Percentiles rank a stretch among this genome's conserved stretches.
Evolutionary conservation across 2,797 vertebrate genomes (phyloP).

Genomic region (Caiman crocodilus): DNA sequence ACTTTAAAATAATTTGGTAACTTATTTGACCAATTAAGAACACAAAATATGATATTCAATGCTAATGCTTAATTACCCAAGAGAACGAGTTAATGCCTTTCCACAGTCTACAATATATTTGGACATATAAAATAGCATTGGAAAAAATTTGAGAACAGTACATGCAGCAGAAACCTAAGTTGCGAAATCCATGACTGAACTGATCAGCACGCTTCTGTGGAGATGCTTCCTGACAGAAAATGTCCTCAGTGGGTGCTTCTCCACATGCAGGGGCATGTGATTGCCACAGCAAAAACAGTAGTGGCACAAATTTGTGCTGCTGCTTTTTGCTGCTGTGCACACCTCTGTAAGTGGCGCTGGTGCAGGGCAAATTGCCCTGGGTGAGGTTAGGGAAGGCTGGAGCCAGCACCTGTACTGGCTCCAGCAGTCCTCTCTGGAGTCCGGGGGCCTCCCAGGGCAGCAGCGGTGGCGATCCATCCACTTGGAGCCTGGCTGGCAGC

Average conservation of each 20-base stretch:
- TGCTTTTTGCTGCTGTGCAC: too few species aligned
- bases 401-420: too few species aligned
- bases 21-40: constrained; percentile 10
- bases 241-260: not conserved
- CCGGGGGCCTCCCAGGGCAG: too few species aligned
- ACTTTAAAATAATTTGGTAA: not conserved
- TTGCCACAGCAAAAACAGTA: too few species aligned
- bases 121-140: not conserved
- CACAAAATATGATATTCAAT: constrained; percentile 2
- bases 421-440: too few species aligned
- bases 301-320: too few species aligned
- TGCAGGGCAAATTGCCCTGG: too few species aligned
- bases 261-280: too few species aligned
- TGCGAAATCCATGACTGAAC: constrained; percentile 44
- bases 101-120: not conserved
- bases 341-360: too few species aligned
- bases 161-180: not conserved
- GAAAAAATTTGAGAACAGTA: not conserved
- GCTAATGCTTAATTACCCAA: constrained; percentile 20
- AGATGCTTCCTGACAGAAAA: constrained; percentile 48
- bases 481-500: too few species aligned
- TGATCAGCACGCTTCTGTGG: constrained; percentile 8
- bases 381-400: too few species aligned
- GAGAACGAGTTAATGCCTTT: not conserved
- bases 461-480: too few species aligned